Conservation (phyloP, 2,888 invertebrate genomes). For the Itoplectis maculator region DNA sequence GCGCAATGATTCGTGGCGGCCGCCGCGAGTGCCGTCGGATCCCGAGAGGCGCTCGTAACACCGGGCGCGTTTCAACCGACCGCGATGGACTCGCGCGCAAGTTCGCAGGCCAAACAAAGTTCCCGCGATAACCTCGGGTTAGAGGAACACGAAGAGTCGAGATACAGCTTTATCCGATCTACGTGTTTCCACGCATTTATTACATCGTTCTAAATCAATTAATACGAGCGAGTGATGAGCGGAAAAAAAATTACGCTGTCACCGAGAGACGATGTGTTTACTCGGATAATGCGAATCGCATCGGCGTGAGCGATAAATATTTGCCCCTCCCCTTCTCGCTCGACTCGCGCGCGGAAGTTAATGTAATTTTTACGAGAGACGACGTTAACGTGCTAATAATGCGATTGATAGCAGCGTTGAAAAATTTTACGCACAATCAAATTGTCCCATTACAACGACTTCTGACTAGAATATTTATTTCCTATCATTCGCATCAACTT, state of each 20-base stretch:
- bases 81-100: constrained; percentile 22
- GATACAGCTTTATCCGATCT: constrained; percentile 39
- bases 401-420: not conserved
- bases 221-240: constrained; percentile 20
- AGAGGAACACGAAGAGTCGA: constrained; percentile 34
- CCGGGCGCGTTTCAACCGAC: constrained; percentile 17
- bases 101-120: constrained; percentile 57
- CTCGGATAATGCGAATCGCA: not conserved
- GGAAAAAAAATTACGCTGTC: not conserved
- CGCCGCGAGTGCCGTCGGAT: constrained; percentile 63
- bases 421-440: not conserved
- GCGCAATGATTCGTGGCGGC: constrained; percentile 32
- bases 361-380: not conserved
- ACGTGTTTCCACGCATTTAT: constrained; percentile 8
- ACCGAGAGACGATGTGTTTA: constrained; percentile 7
- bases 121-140: constrained; percentile 62
- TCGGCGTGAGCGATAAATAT: not conserved
- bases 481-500: not conserved
- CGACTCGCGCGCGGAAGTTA: not conserved
- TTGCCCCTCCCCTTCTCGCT: not conserved
- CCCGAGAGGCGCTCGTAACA: constrained; percentile 27
- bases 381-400: no score
- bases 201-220: constrained; percentile 45
- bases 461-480: no score
- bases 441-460: not conserved